Conservation (phyloP, 2,113 vertebrate genomes). For the Furnarius figulus region DNA sequence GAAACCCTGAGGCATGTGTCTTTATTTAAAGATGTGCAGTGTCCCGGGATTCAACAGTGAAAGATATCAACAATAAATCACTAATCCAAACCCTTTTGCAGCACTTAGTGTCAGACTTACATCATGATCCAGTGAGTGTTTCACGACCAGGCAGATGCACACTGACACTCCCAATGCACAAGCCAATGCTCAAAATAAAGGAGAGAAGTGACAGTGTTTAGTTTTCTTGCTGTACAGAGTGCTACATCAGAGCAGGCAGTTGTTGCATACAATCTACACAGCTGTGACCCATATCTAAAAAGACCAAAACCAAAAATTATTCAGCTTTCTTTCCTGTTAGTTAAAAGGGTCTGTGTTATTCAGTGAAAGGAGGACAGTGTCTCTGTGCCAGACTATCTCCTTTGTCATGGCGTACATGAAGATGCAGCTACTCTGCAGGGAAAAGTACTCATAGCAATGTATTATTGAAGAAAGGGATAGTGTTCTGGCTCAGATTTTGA, state of each 20-base stretch:
- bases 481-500: neutral
- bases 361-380: neutral
- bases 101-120: neutral
- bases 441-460: neutral
- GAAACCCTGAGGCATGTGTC: neutral
- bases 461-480: conserved; percentile 21
- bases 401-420: neutral
- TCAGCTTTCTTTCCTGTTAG: neutral
- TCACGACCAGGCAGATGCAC: neutral
- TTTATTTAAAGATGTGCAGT: neutral
- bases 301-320: neutral
- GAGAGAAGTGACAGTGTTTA: neutral
- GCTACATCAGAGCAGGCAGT: neutral
- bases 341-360: conserved; percentile 17
- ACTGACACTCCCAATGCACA: neutral
- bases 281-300: neutral
- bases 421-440: neutral
- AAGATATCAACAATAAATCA: rapidly evolving
- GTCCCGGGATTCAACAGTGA: neutral
- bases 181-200: neutral
- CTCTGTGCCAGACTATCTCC: neutral
- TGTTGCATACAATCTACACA: neutral
- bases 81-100: neutral
- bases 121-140: neutral
- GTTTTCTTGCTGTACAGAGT: neutral